A percentile compares a stretch with the other conserved stretches of the same genome.
phyloP scores from a whole-genome alignment of 2,888 invertebrate species.

The Eulithis prunata region DNA sequence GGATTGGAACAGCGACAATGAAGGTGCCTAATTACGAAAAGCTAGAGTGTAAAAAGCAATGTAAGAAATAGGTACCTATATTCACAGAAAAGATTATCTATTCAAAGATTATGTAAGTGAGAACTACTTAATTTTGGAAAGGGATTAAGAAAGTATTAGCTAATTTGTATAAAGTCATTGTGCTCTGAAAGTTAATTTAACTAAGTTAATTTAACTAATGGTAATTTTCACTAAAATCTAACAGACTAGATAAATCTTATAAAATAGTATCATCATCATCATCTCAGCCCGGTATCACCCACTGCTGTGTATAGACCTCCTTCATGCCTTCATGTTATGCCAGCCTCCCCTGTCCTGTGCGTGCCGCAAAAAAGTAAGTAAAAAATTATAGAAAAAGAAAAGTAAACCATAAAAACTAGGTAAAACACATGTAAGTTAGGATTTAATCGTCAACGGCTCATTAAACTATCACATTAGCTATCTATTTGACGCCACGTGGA shows the following conservation, averaged over 20 bases:
- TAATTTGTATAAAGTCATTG: conserved; percentile 23
- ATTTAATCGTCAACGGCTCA: conserved; percentile 53
- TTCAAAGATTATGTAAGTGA: conserved; percentile 51
- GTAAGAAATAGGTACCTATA: conserved; percentile 57
- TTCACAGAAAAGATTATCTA: conserved; percentile 26
- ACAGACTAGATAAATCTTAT: too few species aligned
- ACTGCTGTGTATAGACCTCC: too few species aligned
- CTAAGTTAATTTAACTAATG: conserved; percentile 9
- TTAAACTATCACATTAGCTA: conserved; percentile 40
- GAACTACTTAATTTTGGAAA: conserved; percentile 42
- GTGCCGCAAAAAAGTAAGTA: too few species aligned
- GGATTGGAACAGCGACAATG: conserved; percentile 44
- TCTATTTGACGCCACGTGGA: conserved; percentile 20
- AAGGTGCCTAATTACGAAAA: conserved; percentile 56
- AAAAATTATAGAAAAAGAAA: too few species aligned
- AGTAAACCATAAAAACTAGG: too few species aligned
- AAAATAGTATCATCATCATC: too few species aligned
- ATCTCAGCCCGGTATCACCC: too few species aligned
- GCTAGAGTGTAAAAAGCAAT: conserved; percentile 60
- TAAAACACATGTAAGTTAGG: conserved; percentile 48
- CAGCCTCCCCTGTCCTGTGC: too few species aligned
- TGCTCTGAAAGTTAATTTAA: conserved; percentile 14
- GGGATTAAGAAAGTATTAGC: conserved; percentile 25
- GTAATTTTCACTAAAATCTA: background rate
- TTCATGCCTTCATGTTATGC: too few species aligned